A percentile compares a stretch with the other conserved stretches of the same genome.
These are phyloP conservation scores for Cryptotermes secundus DNA, from an alignment of 1,140 invertebrate genomes.

Conservation along the genomic window DNA sequence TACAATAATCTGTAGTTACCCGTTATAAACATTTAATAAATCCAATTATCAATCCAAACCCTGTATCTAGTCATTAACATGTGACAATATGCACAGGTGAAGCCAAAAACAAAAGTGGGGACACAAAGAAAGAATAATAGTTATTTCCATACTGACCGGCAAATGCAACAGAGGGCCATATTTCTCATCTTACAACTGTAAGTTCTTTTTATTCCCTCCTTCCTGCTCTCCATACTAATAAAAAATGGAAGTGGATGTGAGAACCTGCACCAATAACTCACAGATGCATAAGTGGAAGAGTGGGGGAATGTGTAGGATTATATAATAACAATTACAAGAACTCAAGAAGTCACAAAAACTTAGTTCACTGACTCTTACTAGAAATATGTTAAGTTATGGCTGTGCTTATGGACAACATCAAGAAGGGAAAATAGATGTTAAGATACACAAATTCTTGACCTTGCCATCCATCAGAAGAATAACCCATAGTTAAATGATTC, in stretches of 20 bases:
- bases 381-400: slow-evolving; percentile 22
- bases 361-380: slow-evolving; percentile 22
- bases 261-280: slow-evolving; percentile 24
- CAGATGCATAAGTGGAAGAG: neutral
- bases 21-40: too few relatives aligned
- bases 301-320: slow-evolving; percentile 22
- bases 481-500: neutral
- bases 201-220: neutral
- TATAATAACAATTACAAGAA: neutral
- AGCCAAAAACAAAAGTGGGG: too few relatives aligned
- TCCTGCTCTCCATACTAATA: neutral
- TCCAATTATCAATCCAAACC: too few relatives aligned
- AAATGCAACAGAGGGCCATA: neutral
- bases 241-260: neutral
- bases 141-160: too few relatives aligned
- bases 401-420: neutral
- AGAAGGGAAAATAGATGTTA: too few relatives aligned
- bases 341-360: neutral
- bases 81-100: too few relatives aligned
- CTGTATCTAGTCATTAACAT: too few relatives aligned
- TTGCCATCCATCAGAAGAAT: too few relatives aligned
- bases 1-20: too few relatives aligned
- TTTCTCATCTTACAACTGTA: neutral
- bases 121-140: too few relatives aligned
- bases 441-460: too few relatives aligned